These are phyloP conservation scores for Spea hammondii DNA, from an alignment of 2,797 vertebrate genomes.

Conservation along the genomic window DNA sequence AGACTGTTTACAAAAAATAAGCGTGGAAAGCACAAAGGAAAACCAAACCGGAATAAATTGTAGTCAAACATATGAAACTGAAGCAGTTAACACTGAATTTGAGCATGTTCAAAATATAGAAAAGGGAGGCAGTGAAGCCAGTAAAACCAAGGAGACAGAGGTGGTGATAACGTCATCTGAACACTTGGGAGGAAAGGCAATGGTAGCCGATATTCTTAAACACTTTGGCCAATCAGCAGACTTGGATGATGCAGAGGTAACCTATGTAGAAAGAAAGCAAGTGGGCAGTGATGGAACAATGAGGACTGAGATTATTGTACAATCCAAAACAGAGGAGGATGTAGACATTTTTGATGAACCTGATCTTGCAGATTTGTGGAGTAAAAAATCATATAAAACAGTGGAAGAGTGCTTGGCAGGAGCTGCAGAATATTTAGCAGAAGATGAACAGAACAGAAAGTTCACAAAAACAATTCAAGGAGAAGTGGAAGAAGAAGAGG, in stretches of 20 bases:
- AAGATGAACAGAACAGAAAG: constrained; percentile 71
- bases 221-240: constrained; percentile 79
- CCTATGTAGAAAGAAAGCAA: constrained; percentile 77
- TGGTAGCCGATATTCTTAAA: constrained; percentile 85
- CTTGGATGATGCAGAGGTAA: constrained; percentile 76
- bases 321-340: constrained; percentile 83
- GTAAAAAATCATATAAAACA: constrained; percentile 70
- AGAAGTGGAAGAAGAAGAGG: constrained; percentile 70
- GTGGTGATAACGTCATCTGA: constrained; percentile 55
- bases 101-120: constrained; percentile 45
- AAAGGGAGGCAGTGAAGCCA: constrained; percentile 13
- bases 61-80: constrained; percentile 27
- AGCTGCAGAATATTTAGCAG: constrained; percentile 55
- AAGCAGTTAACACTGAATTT: constrained; percentile 76
- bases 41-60: constrained; percentile 32
- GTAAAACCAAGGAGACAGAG: constrained; percentile 27
- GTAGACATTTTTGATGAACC: constrained; percentile 73
- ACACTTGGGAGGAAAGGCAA: constrained; percentile 66
- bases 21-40: constrained; percentile 30
- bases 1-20: constrained; percentile 27
- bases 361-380: constrained; percentile 70
- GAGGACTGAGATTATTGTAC: constrained; percentile 82
- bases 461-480: constrained; percentile 73
- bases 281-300: constrained; percentile 74
- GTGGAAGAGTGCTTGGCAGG: constrained; percentile 72